Conservation (phyloP, 2,888 invertebrate species). For the Lepidochrysops patricia region DNA sequence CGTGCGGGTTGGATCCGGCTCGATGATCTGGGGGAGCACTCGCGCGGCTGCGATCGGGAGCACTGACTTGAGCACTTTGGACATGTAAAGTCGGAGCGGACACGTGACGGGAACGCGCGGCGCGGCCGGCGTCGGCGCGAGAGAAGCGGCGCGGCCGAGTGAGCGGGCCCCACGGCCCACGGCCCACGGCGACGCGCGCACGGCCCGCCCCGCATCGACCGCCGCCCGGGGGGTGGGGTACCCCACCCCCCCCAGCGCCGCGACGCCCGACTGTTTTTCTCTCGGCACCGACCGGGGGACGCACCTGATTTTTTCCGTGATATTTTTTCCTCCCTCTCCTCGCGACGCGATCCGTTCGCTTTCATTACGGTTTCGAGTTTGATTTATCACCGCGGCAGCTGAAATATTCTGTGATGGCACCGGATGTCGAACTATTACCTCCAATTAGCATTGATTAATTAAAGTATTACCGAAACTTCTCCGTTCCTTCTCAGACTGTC, state of each 20-base stretch:
- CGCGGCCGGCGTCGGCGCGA: slow-evolving; percentile 63
- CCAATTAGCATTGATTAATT: slow-evolving; percentile 68
- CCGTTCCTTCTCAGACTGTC: background rate
- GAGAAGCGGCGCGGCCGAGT: slow-evolving; percentile 61
- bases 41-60: slow-evolving; percentile 65
- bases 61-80: slow-evolving; percentile 72
- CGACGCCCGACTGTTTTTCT: slow-evolving; percentile 67
- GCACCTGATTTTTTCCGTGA: slow-evolving; percentile 75
- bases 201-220: slow-evolving; percentile 54
- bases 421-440: slow-evolving; percentile 67
- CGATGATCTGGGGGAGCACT: slow-evolving; percentile 66
- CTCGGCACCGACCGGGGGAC: slow-evolving; percentile 69
- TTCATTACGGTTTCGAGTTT: slow-evolving; percentile 75
- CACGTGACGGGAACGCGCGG: slow-evolving; percentile 56
- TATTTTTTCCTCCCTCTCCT: slow-evolving; percentile 73
- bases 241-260: slow-evolving; percentile 37
- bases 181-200: slow-evolving; percentile 58
- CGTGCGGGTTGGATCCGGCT: slow-evolving; percentile 63
- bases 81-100: slow-evolving; percentile 61
- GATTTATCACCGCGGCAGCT: slow-evolving; percentile 72
- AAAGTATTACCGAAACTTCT: slow-evolving; percentile 31
- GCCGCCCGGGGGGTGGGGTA: slow-evolving; percentile 34
- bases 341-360: slow-evolving; percentile 75
- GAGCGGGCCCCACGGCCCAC: slow-evolving; percentile 49
- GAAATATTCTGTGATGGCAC: slow-evolving; percentile 68